Conservation (phyloP, 2,888 invertebrate genomes). For the Lepidocyrtoides sp. region DNA sequence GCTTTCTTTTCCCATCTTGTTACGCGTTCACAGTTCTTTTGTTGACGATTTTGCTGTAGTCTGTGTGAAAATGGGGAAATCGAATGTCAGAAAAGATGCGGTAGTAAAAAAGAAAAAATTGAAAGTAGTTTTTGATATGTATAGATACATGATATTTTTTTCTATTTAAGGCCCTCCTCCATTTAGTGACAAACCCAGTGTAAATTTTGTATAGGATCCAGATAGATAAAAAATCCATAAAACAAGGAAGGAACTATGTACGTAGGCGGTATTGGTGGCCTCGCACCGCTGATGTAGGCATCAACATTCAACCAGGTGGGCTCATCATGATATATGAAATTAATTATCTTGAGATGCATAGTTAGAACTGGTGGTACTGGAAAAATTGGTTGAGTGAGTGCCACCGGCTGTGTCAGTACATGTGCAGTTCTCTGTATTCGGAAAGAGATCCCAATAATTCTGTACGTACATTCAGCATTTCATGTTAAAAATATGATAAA, state of each 20-base stretch:
- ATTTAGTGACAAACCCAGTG: no score
- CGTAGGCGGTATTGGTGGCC: no score
- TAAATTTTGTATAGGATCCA: no score
- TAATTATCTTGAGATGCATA: slow-evolving; percentile 69
- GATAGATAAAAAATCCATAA: no score
- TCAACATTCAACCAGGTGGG: slow-evolving; percentile 65
- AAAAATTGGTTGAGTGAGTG: neutral
- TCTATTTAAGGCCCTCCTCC: neutral
- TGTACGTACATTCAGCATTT: neutral
- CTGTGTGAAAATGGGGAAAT: neutral
- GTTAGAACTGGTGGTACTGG: slow-evolving; percentile 17
- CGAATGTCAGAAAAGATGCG: neutral
- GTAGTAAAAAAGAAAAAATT: no score
- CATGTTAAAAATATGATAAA: neutral
- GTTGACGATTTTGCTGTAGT: slow-evolving; percentile 13
- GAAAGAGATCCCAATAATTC: neutral
- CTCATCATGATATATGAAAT: slow-evolving; percentile 64
- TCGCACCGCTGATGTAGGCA: slow-evolving; percentile 57
- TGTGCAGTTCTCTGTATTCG: slow-evolving; percentile 2
- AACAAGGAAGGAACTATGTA: no score
- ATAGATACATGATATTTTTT: neutral
- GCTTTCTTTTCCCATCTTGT: slow-evolving; percentile 28
- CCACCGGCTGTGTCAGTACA: slow-evolving; percentile 43
- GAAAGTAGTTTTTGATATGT: neutral
- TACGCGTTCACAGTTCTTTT: neutral